These are phyloP conservation scores for Vultur gryphus DNA, from an alignment of 2,797 vertebrate species.

Conservation along the genomic window DNA sequence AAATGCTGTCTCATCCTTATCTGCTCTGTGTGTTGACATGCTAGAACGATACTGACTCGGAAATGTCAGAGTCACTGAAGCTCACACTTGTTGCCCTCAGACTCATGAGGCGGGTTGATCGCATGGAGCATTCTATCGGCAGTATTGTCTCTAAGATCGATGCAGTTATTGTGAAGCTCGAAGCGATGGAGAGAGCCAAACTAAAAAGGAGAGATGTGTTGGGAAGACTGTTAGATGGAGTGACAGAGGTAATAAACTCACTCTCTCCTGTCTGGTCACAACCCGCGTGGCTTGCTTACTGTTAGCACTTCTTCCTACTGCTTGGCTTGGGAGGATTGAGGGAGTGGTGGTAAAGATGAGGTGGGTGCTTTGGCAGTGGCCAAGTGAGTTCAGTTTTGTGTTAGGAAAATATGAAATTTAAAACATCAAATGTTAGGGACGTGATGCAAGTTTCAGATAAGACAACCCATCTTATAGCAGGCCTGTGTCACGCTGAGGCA, in stretches of 20 bases:
- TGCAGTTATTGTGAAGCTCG: conserved; percentile 94
- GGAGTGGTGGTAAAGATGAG: background rate
- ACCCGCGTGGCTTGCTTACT: background rate
- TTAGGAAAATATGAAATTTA: background rate
- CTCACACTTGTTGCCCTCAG: conserved; percentile 62
- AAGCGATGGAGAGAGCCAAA: conserved; percentile 93
- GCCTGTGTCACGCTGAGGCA: background rate
- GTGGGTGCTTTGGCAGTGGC: background rate
- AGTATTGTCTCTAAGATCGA: conserved; percentile 98
- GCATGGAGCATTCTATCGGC: conserved; percentile 98
- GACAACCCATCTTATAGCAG: background rate
- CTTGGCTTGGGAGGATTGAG: background rate
- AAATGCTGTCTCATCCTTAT: background rate
- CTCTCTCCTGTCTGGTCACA: background rate
- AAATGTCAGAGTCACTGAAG: background rate
- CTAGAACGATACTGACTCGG: rapidly evolving
- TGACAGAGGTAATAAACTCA: conserved; percentile 82
- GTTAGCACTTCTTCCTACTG: background rate
- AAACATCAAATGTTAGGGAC: background rate
- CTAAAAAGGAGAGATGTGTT: conserved; percentile 91
- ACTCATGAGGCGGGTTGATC: conserved; percentile 91
- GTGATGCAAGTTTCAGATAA: background rate
- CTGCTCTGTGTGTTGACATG: background rate
- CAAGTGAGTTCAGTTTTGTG: background rate
- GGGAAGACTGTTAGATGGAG: conserved; percentile 87